A percentile compares a stretch with the other conserved stretches of the same genome.
Conservation (phyloP, 2,797 vertebrate species). For the Poeciliopsis turneri region DNA sequence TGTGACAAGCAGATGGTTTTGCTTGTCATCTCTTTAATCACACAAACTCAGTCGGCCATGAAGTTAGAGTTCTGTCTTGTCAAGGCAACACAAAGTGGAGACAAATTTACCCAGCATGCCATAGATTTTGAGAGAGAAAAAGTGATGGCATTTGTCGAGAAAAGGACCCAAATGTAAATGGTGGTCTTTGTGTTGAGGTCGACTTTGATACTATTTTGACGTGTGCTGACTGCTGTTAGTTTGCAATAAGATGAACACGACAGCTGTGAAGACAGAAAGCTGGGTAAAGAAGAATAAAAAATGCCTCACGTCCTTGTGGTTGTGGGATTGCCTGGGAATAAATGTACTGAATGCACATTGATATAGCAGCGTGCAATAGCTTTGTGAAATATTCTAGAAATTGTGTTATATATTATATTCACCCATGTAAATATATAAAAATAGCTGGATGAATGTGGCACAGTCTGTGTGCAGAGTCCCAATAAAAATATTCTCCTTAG, state of each 20-base stretch:
- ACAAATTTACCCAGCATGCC: constrained; percentile 82
- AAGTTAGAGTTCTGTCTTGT: constrained; percentile 84
- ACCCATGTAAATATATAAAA: background rate
- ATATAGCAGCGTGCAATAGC: background rate
- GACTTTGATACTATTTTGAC: constrained; percentile 43
- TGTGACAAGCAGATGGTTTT: constrained; percentile 90
- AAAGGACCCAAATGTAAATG: constrained; percentile 40
- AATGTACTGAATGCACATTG: constrained; percentile 21
- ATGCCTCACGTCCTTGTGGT: constrained; percentile 15
- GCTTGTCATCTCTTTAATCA: constrained; percentile 89
- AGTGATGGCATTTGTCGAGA: constrained; percentile 43
- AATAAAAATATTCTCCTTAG: background rate
- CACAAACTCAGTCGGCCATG: constrained; percentile 83
- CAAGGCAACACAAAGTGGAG: constrained; percentile 83
- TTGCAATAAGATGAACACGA: constrained; percentile 47
- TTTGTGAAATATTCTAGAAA: background rate
- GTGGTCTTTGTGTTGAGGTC: constrained; percentile 22
- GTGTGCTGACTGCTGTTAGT: constrained; percentile 35
- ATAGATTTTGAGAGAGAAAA: constrained; percentile 62
- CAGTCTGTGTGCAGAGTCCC: background rate
- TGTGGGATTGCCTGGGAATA: constrained; percentile 23
- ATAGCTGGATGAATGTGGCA: background rate
- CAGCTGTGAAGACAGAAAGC: constrained; percentile 28
- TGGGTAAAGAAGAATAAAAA: constrained; percentile 19
- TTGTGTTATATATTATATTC: background rate